Evolutionary conservation across 2,888 invertebrate genomes (phyloP), one percentile per base, ranked within the genome.

Genomic region (Spatulosminthurus flaviceps): DNA sequence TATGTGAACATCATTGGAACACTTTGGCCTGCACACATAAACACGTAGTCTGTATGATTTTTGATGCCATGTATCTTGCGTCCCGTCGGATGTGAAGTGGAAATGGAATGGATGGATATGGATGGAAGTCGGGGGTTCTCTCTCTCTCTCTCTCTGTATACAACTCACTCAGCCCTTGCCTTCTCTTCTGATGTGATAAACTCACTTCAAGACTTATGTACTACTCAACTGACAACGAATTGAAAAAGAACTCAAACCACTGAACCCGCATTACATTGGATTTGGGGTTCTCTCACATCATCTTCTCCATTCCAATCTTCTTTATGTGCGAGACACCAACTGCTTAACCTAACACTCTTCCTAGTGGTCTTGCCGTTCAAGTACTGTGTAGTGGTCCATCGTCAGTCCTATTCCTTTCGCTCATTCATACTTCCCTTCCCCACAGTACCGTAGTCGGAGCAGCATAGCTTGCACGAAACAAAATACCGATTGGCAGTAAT

Each of bases 331-430:
- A 73, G 73, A 26, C 13, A 60, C 28, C 21, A 60, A 69, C 43
- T 34, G 43, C 26, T 76, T 76, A 29, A 76, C 76, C 67, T 43
- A 76, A 67, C 76, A 67, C 76, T 76, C 51, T 75, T 76, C 67
- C 7, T 76, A 42, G 76, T 67, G 67, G 51, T 69, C 75, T 75
- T 42, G 61, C 64, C 42, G 75, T 26, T 76, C 43, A 21, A 34
- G 60, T 74, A 61, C 74, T 24, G 64, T 29, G 26, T 67, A 19
- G n/a, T 19, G 24, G 67, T 67, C 67, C 67, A 19, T 29, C 28
- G 26, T 29, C 67, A 19, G 19, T 41, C 64, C 22, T 19, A 13
- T 29, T 60, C 60, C 28, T 21, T 60, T 19, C 43, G n/a, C 24
- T 43, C 51, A 43, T 51, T 51, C 60, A 73, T 16, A 43, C 29